A percentile compares a stretch with the other conserved stretches of the same genome.
Evolutionary conservation across 2,113 vertebrate genomes (phyloP).

Genomic region (Ginglymostoma cirratum): DNA sequence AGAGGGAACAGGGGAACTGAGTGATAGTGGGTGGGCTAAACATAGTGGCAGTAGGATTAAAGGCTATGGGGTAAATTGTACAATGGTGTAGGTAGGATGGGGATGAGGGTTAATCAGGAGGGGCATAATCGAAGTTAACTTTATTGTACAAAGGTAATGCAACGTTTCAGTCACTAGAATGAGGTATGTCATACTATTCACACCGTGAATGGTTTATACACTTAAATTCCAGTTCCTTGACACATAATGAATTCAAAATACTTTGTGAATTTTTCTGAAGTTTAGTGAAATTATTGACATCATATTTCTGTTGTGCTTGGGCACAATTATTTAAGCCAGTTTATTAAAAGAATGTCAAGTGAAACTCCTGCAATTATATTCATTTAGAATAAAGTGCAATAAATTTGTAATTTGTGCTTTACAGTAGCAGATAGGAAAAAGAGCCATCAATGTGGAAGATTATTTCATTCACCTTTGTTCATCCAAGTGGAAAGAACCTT

Average conservation of each 20-base stretch:
- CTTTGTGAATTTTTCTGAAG: neutral
- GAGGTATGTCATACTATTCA: neutral
- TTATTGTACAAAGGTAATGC: neutral
- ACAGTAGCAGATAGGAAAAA: neutral
- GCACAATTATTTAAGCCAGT: neutral
- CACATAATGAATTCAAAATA: neutral
- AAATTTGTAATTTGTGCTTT: neutral
- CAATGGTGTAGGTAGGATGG: neutral
- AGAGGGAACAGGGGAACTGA: neutral
- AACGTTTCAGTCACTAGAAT: neutral
- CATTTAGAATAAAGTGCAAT: neutral
- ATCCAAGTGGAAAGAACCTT: neutral
- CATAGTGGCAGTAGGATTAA: neutral
- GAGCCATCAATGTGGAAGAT: neutral
- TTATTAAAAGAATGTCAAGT: neutral
- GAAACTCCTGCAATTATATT: neutral
- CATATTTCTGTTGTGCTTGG: neutral
- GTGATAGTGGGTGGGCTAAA: neutral
- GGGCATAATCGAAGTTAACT: neutral
- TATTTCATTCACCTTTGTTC: neutral
- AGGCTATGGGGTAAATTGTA: neutral
- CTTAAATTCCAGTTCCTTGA: neutral
- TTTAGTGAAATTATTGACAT: neutral
- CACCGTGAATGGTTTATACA: neutral
- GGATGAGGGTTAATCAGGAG: neutral